Percentiles rank a stretch among this genome's conserved stretches.
Conservation (phyloP, 2,888 invertebrate genomes). For the Pterostichus niger region DNA sequence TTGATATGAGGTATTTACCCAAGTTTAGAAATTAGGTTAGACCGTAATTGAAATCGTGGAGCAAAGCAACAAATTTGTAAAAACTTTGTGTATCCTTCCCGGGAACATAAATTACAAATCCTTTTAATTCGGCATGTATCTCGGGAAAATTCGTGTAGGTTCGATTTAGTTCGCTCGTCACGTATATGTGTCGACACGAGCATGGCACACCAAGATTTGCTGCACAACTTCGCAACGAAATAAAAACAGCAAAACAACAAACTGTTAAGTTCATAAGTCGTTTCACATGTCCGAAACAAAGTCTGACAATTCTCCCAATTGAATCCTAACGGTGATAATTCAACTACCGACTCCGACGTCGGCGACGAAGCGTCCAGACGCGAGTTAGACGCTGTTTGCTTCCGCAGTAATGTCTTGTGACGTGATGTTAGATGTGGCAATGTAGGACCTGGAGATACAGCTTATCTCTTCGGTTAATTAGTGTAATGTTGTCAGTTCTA, state of each 20-base stretch:
- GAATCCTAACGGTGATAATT: conserved; percentile 64
- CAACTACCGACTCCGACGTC: conserved; percentile 43
- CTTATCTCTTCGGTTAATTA: conserved; percentile 11
- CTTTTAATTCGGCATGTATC: conserved; percentile 57
- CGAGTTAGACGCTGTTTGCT: too few relatives aligned
- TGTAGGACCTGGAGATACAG: background rate
- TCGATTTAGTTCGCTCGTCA: conserved; percentile 28
- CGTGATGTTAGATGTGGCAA: background rate
- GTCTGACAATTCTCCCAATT: conserved; percentile 65
- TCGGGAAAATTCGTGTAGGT: conserved; percentile 27
- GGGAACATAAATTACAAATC: conserved; percentile 55
- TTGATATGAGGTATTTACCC: background rate
- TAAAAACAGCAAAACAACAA: conserved; percentile 64
- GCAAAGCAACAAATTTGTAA: background rate
- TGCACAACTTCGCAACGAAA: conserved; percentile 54
- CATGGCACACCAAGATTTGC: conserved; percentile 55
- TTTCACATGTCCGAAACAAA: conserved; percentile 65
- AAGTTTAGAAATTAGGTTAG: too few relatives aligned
- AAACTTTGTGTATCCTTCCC: conserved; percentile 36
- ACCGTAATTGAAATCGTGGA: conserved; percentile 13
- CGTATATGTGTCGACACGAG: conserved; percentile 54
- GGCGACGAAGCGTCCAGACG: background rate
- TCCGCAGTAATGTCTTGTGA: conserved; percentile 3
- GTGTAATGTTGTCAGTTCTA: conserved; percentile 9
- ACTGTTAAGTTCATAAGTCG: conserved; percentile 67